A percentile compares a stretch with the other conserved stretches of the same genome.
Conservation (phyloP, 2,888 invertebrate species). For the Brachyopa scutellaris region DNA sequence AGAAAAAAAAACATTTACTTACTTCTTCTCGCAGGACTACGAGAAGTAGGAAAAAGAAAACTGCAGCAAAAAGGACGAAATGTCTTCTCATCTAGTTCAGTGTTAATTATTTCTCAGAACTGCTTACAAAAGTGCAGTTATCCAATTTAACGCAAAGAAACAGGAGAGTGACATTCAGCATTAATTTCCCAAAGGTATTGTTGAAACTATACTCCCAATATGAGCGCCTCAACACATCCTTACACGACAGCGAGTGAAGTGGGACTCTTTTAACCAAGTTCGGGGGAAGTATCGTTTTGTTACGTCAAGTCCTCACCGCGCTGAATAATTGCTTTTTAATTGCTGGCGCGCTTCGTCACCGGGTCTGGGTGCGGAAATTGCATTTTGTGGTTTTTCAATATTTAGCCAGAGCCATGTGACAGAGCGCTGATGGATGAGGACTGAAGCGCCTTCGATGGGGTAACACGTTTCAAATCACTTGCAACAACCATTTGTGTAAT, state of each 20-base stretch:
- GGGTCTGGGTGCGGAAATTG: constrained; percentile 65
- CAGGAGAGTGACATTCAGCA: constrained; percentile 31
- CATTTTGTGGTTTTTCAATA: constrained; percentile 72
- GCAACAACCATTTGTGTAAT: constrained; percentile 48
- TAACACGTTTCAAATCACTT: constrained; percentile 11
- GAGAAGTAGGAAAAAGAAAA: constrained; percentile 6
- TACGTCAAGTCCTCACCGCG: constrained; percentile 13
- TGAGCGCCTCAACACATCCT: constrained; percentile 30
- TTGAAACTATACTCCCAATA: constrained; percentile 38
- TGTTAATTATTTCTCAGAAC: constrained; percentile 53
- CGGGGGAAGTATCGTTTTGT: constrained; percentile 15
- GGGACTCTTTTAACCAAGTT: constrained; percentile 2
- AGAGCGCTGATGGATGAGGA: constrained; percentile 53
- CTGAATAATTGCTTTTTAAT: constrained; percentile 72
- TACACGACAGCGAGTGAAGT: constrained; percentile 16
- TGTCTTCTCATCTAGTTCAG: neutral
- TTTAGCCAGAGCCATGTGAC: constrained; percentile 45
- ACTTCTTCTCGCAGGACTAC: neutral
- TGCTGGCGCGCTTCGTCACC: constrained; percentile 61
- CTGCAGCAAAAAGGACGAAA: constrained; percentile 4
- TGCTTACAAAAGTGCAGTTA: neutral
- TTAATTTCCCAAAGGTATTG: constrained; percentile 68
- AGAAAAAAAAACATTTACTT: constrained; percentile 25
- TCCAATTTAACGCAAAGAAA: neutral
- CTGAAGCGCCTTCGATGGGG: constrained; percentile 25